Evolutionary conservation across 2,888 invertebrate genomes (phyloP).

Genomic region (Eristalis arbustorum): DNA sequence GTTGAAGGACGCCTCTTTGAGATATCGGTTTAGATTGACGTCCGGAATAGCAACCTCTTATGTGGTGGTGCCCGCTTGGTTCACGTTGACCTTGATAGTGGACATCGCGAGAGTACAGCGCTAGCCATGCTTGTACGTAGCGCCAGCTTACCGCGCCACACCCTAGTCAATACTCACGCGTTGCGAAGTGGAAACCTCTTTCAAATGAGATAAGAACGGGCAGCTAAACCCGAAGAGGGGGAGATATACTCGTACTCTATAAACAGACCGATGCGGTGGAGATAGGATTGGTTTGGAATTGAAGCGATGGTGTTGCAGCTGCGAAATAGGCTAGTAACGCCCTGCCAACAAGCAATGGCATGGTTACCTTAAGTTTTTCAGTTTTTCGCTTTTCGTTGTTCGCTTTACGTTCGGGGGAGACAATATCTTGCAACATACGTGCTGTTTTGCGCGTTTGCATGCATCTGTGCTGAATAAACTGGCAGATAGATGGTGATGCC

Average conservation of each 20-base stretch:
- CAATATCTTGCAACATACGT: conserved; percentile 65
- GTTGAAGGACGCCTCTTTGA: conserved; percentile 52
- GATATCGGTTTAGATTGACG: conserved; percentile 35
- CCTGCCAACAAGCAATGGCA: conserved; percentile 62
- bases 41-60: conserved; percentile 49
- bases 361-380: conserved; percentile 59
- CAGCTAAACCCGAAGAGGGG: conserved; percentile 35
- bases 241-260: conserved; percentile 61
- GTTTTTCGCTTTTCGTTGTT: conserved; percentile 7
- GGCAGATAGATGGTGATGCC: conserved; percentile 37
- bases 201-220: conserved; percentile 60
- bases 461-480: conserved; percentile 35
- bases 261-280: conserved; percentile 62
- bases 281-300: conserved; percentile 66
- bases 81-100: conserved; percentile 62
- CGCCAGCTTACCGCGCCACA: conserved; percentile 65
- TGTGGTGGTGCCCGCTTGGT: neutral
- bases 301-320: conserved; percentile 70
- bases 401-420: conserved; percentile 46
- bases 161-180: conserved; percentile 68
- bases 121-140: conserved; percentile 29
- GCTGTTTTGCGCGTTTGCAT: conserved; percentile 45
- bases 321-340: conserved; percentile 69
- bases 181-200: conserved; percentile 66
- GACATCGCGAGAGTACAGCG: conserved; percentile 43